Evolutionary conservation across 2,888 invertebrate species (phyloP).

Genomic region (Dryomyza anilis): DNA sequence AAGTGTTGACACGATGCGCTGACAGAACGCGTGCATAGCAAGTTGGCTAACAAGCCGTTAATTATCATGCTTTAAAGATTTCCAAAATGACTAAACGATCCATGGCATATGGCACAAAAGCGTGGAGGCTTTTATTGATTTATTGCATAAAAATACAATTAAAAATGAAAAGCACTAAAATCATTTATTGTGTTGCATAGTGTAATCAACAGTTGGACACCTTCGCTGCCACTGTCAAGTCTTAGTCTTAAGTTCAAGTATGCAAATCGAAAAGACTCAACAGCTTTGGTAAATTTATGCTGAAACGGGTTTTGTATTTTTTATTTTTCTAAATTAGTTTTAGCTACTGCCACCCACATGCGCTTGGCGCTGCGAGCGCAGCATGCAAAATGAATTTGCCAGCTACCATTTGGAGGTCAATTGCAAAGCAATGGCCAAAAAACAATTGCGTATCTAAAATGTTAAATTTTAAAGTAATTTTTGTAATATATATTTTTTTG

Average conservation of each 20-base stretch:
- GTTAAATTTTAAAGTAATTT: no score
- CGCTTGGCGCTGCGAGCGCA: not conserved
- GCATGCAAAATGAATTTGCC: not conserved
- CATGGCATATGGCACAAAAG: no score
- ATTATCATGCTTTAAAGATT: no score
- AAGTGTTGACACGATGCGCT: no score
- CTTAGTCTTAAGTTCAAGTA: slow-evolving; percentile 33
- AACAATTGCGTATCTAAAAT: no score
- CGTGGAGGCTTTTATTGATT: not conserved
- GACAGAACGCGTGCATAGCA: no score
- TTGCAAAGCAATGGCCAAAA: not conserved
- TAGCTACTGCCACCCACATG: not conserved
- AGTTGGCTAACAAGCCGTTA: no score
- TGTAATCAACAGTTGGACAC: not conserved
- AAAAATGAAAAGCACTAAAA: not conserved
- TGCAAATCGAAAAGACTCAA: slow-evolving; percentile 26
- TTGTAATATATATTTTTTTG: no score
- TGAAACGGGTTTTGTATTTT: not conserved
- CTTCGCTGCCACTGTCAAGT: not conserved
- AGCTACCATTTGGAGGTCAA: not conserved
- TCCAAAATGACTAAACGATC: no score
- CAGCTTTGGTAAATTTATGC: not conserved
- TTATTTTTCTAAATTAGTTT: not conserved
- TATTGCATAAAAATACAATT: not conserved
- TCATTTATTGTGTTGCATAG: not conserved